Evolutionary conservation across 2,888 invertebrate genomes (phyloP), one percentile per base, ranked within the genome.

Genomic region (Phortica okadai): DNA sequence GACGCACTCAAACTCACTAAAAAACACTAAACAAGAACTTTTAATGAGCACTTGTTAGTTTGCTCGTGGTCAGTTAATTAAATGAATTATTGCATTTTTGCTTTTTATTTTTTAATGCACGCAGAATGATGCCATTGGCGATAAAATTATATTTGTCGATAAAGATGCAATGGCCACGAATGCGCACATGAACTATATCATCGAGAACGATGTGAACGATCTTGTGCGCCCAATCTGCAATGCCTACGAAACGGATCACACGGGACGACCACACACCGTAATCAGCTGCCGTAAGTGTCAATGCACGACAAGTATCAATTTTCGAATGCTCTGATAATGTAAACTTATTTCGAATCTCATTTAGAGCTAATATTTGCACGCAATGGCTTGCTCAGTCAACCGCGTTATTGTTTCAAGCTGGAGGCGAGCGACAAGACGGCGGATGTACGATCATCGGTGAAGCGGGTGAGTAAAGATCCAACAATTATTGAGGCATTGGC

Each of bases 351-450:
- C 33, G 33, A 33, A 1, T 67, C 73, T 69, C 56, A 33, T 76
- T 54, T 77, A 91, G 91, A 91, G 81, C 81, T 91, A 0, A 79
- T 85, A n/a, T 91, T 91, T 78, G 80, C 89, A 3, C 87, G 90
- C 2, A 87, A 83, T 77, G 91, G 91, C 3, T 84, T 91, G 59
- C 82, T 91, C 10, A 85, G 88, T 3, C 81, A 84, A 50, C 81
- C 87, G 33, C 92, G 92, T 2, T 94, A 94, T 84, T 92, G 91
- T 74, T 92, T 94, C 56, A 86, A 91, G 0, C 88, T 94, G 62
- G 92, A 92, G 83, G 92, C 93, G 6, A 92, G 90, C 33, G 94
- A 94, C 83, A 91, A 92, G 78, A 91, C 93, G 14, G 78, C 6
- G 87, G 86, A 80, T 84, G 84, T 80, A 5, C 33, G 33, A 16